Evolutionary conservation across 2,113 vertebrate species (phyloP).

Genomic region (Megaleporinus macrocephalus): DNA sequence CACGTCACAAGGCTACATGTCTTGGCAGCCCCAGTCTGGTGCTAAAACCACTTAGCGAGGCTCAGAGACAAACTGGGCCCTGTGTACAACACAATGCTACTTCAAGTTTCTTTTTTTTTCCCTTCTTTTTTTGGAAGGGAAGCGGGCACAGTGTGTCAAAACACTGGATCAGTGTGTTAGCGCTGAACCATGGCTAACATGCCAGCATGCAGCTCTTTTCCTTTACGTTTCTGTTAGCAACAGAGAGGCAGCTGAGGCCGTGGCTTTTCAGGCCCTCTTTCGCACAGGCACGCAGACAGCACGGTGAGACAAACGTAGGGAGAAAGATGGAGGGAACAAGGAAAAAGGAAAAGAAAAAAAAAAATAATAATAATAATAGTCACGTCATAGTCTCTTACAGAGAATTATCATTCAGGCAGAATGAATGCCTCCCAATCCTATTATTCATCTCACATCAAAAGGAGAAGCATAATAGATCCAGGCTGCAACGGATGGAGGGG

Average conservation of each 20-base stretch:
- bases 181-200: not conserved
- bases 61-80: slow-evolving; percentile 66
- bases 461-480: slow-evolving; percentile 41
- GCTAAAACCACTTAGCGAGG: slow-evolving; percentile 46
- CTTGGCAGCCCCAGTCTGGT: slow-evolving; percentile 54
- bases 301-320: slow-evolving; percentile 6
- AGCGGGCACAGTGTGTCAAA: not conserved
- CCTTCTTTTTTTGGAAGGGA: not conserved
- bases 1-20: slow-evolving; percentile 44
- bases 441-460: slow-evolving; percentile 52
- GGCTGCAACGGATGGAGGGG: slow-evolving; percentile 45
- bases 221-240: slow-evolving; percentile 43
- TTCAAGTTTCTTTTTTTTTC: not conserved
- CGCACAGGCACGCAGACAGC: slow-evolving; percentile 47
- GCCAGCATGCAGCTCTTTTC: slow-evolving; percentile 11
- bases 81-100: slow-evolving; percentile 67
- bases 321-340: not conserved
- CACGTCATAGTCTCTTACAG: slow-evolving; percentile 41
- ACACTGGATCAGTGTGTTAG: not conserved
- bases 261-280: slow-evolving; percentile 46
- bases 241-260: not conserved
- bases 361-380: not conserved
- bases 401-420: slow-evolving; percentile 54
- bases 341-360: slow-evolving; percentile 13
- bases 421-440: slow-evolving; percentile 56